These are phyloP conservation scores for Poeciliopsis turrubarensis DNA, from an alignment of 2,113 vertebrate species.

Conservation along the genomic window DNA sequence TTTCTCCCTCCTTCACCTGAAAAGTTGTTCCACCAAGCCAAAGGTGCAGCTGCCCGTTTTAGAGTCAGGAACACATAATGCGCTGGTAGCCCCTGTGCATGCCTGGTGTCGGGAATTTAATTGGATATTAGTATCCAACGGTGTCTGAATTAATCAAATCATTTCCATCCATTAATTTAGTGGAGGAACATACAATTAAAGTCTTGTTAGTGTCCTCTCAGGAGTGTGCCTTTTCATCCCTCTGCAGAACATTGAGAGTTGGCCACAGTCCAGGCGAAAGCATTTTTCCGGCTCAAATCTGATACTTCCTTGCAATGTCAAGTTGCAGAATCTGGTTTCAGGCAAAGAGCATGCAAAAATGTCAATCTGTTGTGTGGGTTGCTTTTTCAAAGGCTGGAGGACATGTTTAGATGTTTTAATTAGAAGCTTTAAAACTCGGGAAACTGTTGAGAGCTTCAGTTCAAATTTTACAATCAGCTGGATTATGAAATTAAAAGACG, in stretches of 20 bases:
- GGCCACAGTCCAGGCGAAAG: conserved; percentile 75
- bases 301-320: conserved; percentile 40
- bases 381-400: background rate
- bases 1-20: conserved; percentile 54
- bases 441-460: conserved; percentile 18
- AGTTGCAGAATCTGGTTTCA: conserved; percentile 37
- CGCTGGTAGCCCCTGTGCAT: conserved; percentile 67
- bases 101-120: conserved; percentile 76
- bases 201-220: conserved; percentile 78
- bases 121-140: conserved; percentile 84
- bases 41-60: conserved; percentile 57
- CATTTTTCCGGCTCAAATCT: conserved; percentile 61
- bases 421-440: conserved; percentile 16
- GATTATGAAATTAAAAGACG: conserved; percentile 42
- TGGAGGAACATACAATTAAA: conserved; percentile 86
- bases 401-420: conserved; percentile 6
- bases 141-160: conserved; percentile 84
- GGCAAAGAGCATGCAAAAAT: conserved; percentile 29
- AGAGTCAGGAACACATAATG: conserved; percentile 67
- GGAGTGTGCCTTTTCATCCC: conserved; percentile 83
- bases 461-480: conserved; percentile 20
- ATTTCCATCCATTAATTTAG: conserved; percentile 84
- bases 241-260: conserved; percentile 82
- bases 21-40: conserved; percentile 42
- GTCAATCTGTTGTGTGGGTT: background rate